Conservation (phyloP, 2,113 vertebrate genomes). For the Poeciliopsis occidentalis region DNA sequence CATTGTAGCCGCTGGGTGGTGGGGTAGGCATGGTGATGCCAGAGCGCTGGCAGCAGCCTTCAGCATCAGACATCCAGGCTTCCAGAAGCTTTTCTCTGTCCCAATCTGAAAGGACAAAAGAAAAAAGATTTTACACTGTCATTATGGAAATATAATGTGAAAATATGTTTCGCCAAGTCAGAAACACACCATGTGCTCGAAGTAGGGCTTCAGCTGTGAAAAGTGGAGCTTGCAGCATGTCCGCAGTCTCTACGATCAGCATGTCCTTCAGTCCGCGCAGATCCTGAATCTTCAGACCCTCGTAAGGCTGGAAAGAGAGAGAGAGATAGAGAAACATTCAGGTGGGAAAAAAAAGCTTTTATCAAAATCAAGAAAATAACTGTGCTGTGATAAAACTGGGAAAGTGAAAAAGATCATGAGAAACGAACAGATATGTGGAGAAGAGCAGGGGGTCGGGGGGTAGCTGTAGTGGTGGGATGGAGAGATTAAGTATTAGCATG, state of each 20-base stretch:
- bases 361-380: not conserved
- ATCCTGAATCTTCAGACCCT: conserved; percentile 95
- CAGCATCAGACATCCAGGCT: conserved; percentile 76
- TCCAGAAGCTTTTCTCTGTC: conserved; percentile 76
- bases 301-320: conserved; percentile 83
- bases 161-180: not conserved
- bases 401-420: conserved; percentile 10
- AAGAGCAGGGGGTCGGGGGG: not conserved
- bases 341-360: not conserved
- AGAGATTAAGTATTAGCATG: conserved; percentile 53
- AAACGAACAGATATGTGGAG: conserved; percentile 22
- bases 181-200: conserved; percentile 88
- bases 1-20: conserved; percentile 74
- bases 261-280: conserved; percentile 95
- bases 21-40: conserved; percentile 76
- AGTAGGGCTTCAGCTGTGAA: conserved; percentile 98
- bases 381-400: not conserved
- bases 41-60: conserved; percentile 75
- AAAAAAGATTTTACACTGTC: not conserved
- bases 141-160: not conserved
- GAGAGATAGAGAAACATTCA: not conserved
- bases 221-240: conserved; percentile 97
- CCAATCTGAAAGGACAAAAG: conserved; percentile 59
- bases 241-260: conserved; percentile 97
- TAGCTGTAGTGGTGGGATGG: conserved; percentile 8